Evolutionary conservation across 1,140 invertebrate species (phyloP), one percentile per base, ranked within the genome.

Genomic region (Heliothis virescens): DNA sequence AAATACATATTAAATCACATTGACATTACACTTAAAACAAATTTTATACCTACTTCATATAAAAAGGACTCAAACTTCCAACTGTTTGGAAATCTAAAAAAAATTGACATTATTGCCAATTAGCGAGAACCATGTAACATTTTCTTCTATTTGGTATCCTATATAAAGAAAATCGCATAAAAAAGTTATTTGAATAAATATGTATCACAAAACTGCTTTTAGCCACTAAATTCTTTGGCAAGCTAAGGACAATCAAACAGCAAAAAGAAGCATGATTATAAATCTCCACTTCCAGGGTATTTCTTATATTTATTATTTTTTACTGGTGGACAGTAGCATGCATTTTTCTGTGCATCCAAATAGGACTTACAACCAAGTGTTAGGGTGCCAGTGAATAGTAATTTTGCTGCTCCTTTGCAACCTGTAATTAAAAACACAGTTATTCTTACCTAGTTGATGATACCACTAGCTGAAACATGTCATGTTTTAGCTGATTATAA

Each of bases 311-410:
- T 95, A 87, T 87, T 95, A 85, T 86, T 95, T 89, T 91, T 95
- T 18, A 86, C 53, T 34, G 94, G 89, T 34, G 95, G 90, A 92
- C 98, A 98, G 82, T 96, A 97, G 85, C 98, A 98, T 0, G 98
- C 97, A 82, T 97, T 94, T 83, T 96, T 95, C 89, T 98, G 98
- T 1, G 97, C 96, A 91, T 98, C 97, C 62, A 97, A 94, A 89
- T 96, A 98, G 26, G 97, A 96, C 87, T 98, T 97, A 84, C 98
- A 98, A 1, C 98, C 98, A 1, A 98, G 91, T 7, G 97, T 97
- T 67, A 97, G 94, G 9, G 98, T 98, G 34, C 97, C 97, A 0
- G 97, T 97, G 84, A 97, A 98, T 0, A 98, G 91, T 91, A 98
- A 94, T 94, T 98, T 98, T 0, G 98, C 97, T 57, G 97, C 97